Conservation (phyloP, 2,888 invertebrate species). For the Theretra japonica region DNA sequence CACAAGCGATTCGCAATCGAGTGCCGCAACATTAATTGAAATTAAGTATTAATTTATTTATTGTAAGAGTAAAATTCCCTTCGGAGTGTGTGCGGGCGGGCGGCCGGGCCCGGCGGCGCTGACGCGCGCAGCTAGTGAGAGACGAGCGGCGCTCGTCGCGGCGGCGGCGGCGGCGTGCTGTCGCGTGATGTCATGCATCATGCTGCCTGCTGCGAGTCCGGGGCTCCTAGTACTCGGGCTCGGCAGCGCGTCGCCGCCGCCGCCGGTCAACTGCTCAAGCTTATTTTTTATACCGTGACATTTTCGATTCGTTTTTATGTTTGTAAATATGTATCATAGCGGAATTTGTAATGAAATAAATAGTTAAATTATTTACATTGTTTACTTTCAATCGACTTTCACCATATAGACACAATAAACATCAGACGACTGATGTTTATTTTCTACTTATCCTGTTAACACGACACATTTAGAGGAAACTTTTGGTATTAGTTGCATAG, state of each 20-base stretch:
- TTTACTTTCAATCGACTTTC: conserved; percentile 42
- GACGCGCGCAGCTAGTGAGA: conserved; percentile 13
- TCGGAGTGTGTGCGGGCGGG: conserved; percentile 26
- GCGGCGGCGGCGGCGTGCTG: conserved; percentile 31
- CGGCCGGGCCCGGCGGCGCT: conserved; percentile 30
- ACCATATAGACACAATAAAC: not conserved
- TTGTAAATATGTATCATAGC: conserved; percentile 85
- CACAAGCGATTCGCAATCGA: conserved; percentile 24
- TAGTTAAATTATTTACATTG: conserved; percentile 69
- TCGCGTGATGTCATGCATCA: not conserved
- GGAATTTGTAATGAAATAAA: conserved; percentile 81
- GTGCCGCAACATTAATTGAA: conserved; percentile 19
- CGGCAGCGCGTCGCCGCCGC: conserved; percentile 23
- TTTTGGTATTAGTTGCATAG: no score
- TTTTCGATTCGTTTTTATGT: conserved; percentile 80
- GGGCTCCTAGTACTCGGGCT: no score
- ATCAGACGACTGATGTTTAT: not conserved
- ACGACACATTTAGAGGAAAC: no score
- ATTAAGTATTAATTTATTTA: conserved; percentile 28
- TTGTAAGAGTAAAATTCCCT: conserved; percentile 23
- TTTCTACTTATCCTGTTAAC: no score
- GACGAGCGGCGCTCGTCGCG: conserved; percentile 29
- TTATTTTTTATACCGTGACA: conserved; percentile 75
- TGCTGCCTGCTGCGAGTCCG: not conserved
- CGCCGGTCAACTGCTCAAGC: conserved; percentile 33